These are phyloP conservation scores for Epsilonema sp. DNA, from an alignment of 2,888 invertebrate genomes.

Conservation along the genomic window DNA sequence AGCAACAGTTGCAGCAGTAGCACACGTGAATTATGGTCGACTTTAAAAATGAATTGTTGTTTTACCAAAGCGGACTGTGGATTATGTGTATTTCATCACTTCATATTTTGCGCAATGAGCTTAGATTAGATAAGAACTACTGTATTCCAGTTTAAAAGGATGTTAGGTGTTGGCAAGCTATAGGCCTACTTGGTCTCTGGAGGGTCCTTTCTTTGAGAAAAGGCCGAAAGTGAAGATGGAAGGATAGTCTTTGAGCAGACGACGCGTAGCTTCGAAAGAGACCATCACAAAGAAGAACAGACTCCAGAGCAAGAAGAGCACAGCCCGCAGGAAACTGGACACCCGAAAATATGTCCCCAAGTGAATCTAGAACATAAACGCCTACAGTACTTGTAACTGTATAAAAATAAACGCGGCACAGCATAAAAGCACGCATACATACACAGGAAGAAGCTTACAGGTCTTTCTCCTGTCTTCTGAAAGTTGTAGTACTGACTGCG, in stretches of 20 bases:
- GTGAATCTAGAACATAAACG: slow-evolving; percentile 14
- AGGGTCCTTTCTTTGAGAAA: slow-evolving; percentile 43
- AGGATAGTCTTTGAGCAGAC: slow-evolving; percentile 47
- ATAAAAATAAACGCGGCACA: not conserved
- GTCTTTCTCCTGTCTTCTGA: slow-evolving; percentile 46
- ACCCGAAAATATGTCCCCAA: slow-evolving; percentile 46
- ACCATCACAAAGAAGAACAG: slow-evolving; percentile 43
- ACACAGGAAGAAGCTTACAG: slow-evolving; percentile 32
- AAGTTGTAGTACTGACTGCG: slow-evolving; percentile 56
- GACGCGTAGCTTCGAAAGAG: slow-evolving; percentile 44
- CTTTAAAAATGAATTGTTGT: no score
- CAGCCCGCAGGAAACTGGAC: slow-evolving; percentile 36
- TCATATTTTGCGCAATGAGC: no score
- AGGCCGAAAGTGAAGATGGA: slow-evolving; percentile 49
- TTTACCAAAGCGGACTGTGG: no score
- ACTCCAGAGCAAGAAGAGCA: slow-evolving; percentile 40
- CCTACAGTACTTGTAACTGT: not conserved
- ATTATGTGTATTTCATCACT: no score
- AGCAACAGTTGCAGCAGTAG: no score
- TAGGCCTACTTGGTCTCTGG: slow-evolving; percentile 35
- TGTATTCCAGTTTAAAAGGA: no score
- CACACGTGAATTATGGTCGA: no score
- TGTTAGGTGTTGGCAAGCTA: no score
- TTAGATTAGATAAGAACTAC: no score
- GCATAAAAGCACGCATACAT: not conserved